These are phyloP conservation scores for Orius insidiosus DNA, from an alignment of 1,140 invertebrate genomes.

Conservation along the genomic window DNA sequence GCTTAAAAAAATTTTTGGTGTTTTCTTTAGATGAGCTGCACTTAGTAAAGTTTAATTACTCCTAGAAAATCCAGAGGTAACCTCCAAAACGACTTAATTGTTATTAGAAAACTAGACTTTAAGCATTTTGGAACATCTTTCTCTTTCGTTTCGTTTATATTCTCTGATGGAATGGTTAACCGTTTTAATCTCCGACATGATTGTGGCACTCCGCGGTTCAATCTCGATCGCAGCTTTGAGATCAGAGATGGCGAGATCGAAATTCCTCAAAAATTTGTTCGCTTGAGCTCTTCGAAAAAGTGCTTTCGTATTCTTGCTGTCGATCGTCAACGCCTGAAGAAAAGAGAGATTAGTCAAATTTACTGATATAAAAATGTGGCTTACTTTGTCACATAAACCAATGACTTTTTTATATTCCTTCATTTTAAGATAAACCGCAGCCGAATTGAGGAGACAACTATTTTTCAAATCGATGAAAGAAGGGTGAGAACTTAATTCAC, in stretches of 20 bases:
- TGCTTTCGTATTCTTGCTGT: slow-evolving; percentile 56
- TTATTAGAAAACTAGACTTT: background rate
- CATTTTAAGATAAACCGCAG: slow-evolving; percentile 47
- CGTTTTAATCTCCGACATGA: slow-evolving; percentile 3
- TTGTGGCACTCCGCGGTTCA: background rate
- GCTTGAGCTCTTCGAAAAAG: slow-evolving; percentile 62
- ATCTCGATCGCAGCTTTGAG: background rate
- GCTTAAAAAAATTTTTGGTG: too few relatives aligned
- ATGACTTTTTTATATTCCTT: slow-evolving; percentile 38
- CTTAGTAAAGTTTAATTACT: too few relatives aligned
- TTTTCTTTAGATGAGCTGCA: too few relatives aligned
- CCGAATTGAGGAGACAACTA: slow-evolving; percentile 42
- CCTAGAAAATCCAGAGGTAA: too few relatives aligned
- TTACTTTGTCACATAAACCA: slow-evolving; percentile 44
- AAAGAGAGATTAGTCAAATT: slow-evolving; percentile 10
- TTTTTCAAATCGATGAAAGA: slow-evolving; percentile 24
- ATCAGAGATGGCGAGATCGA: slow-evolving; percentile 5
- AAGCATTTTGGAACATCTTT: slow-evolving; percentile 9
- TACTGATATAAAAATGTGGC: slow-evolving; percentile 4
- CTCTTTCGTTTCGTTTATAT: slow-evolving; percentile 3
- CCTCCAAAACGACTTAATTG: too few relatives aligned
- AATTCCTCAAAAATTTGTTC: slow-evolving; percentile 1
- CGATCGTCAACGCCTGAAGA: slow-evolving; percentile 42
- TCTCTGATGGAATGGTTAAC: slow-evolving; percentile 1
- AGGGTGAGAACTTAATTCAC: slow-evolving; percentile 10